A percentile compares a stretch with the other conserved stretches of the same genome.
phyloP scores from a whole-genome alignment of 92 coral and sea anemone genomes.

The Bergia sp. region DNA sequence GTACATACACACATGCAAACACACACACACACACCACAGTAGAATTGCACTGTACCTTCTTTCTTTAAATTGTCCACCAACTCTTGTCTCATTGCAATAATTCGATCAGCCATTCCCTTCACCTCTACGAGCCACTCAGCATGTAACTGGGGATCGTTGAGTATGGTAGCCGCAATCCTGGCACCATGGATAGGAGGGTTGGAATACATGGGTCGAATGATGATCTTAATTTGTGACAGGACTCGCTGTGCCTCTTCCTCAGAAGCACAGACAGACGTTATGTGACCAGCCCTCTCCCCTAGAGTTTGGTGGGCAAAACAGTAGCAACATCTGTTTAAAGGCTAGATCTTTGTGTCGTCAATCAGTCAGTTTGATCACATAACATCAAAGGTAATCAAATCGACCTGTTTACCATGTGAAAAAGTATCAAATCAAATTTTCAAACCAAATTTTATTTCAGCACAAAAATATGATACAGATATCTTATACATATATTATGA shows the following conservation, averaged over 20 bases:
- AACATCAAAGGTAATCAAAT: too few relatives aligned
- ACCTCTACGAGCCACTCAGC: slow-evolving; percentile 93
- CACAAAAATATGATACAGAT: too few relatives aligned
- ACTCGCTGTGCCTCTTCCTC: slow-evolving; percentile 91
- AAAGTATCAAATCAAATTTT: too few relatives aligned
- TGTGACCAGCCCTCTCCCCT: slow-evolving; percentile 94
- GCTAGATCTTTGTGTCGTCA: too few relatives aligned
- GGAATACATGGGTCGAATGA: slow-evolving; percentile 98
- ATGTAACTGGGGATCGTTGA: slow-evolving; percentile 79
- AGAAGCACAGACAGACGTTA: slow-evolving; percentile 78
- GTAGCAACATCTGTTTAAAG: neutral
- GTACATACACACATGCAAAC: neutral
- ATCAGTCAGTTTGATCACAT: too few relatives aligned
- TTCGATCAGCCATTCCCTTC: slow-evolving; percentile 98
- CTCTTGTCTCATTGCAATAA: slow-evolving; percentile 89
- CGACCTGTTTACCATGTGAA: too few relatives aligned
- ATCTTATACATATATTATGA: too few relatives aligned
- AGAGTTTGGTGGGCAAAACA: neutral
- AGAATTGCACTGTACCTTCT: slow-evolving; percentile 66
- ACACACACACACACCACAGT: too few relatives aligned
- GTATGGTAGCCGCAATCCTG: slow-evolving; percentile 74
- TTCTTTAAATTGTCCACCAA: slow-evolving; percentile 80
- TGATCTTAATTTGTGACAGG: slow-evolving; percentile 93
- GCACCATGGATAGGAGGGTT: slow-evolving; percentile 98
- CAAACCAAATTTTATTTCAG: too few relatives aligned